Evolutionary conservation across 2,888 invertebrate species (phyloP), one percentile per base, ranked within the genome.

Genomic region (Athripsodes cinereus): DNA sequence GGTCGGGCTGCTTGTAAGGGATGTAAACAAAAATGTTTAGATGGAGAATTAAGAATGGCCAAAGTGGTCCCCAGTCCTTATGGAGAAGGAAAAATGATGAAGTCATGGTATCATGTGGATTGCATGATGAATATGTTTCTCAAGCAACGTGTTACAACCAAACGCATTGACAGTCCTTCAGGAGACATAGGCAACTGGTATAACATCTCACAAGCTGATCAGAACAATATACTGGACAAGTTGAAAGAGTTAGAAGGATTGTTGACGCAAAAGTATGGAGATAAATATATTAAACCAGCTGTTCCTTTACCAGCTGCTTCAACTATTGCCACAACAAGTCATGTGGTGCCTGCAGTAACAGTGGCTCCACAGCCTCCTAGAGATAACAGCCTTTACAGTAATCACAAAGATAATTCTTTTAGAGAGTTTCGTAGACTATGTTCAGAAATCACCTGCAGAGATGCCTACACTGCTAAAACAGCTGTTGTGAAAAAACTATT

Each of bases 1-100:
- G 89, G 89, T 0, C 80, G 88, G 52, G 88, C 94, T 1, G 83
- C 84, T 13, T 95, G 95, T 69, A 93, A 93, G 71, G 90, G 88
- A 67, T 95, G 94, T 71, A 94, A 93, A 74, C 76, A 82, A 59
- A 87, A 87, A 67, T 87, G 92, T 67, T 82, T 82, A 1, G 82
- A 84, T 68, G 90, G 86, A 20, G 79, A 83, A 59, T 68, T 92
- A 48, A 79, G 94, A 58, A 74, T 94, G 49, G 93, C 89, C 0
- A 93, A 92, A 71, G 64, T 91, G 18, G 81, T 84, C 2, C 74
- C 86, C 1, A 94, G 91, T 72, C 91, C 90, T 0, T 93, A 91
- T 68, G 83, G 76, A 13, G 84, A 82, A 19, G 84, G 83, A 1
- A 85, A 78, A 63, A 70, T 85, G 66, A 91, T 94, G 90, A 94